phyloP scores from a whole-genome alignment of 2,797 vertebrate genomes.

The Aotus griseimembra region DNA sequence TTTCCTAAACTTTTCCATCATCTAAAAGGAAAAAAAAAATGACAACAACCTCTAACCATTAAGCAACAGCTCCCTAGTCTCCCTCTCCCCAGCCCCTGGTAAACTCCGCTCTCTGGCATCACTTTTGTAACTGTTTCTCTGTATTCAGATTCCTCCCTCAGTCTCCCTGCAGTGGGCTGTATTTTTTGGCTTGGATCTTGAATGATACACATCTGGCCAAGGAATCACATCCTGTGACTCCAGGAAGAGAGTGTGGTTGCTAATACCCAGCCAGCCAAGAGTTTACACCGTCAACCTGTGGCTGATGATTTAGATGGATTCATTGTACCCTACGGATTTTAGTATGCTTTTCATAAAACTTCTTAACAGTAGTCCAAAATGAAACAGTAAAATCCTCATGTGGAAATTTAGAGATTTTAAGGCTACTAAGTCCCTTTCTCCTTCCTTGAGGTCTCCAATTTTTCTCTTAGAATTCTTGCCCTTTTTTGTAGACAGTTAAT shows the following conservation, averaged over 20 bases:
- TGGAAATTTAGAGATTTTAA: not conserved
- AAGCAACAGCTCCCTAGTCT: not conserved
- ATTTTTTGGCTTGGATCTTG: not conserved
- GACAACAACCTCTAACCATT: not conserved
- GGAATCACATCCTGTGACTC: not conserved
- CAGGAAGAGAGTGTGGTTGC: not conserved
- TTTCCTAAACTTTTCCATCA: not conserved
- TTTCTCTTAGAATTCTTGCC: not conserved
- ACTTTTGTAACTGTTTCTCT: not conserved
- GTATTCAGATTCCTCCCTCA: not conserved
- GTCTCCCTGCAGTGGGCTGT: not conserved
- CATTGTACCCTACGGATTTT: not conserved
- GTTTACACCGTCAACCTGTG: not conserved
- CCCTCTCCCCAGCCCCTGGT: not conserved
- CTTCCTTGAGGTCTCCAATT: not conserved
- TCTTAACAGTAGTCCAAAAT: not conserved
- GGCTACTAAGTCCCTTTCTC: not conserved
- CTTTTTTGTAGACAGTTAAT: not conserved
- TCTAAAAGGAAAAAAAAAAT: not conserved
- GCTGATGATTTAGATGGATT: not conserved
- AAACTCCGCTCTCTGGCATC: not conserved
- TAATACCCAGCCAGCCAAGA: not conserved
- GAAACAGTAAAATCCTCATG: not conserved
- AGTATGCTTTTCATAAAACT: not conserved
- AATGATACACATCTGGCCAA: not conserved